These are phyloP conservation scores for Liposcelis brunnea DNA, from an alignment of 2,888 invertebrate genomes.

Conservation along the genomic window DNA sequence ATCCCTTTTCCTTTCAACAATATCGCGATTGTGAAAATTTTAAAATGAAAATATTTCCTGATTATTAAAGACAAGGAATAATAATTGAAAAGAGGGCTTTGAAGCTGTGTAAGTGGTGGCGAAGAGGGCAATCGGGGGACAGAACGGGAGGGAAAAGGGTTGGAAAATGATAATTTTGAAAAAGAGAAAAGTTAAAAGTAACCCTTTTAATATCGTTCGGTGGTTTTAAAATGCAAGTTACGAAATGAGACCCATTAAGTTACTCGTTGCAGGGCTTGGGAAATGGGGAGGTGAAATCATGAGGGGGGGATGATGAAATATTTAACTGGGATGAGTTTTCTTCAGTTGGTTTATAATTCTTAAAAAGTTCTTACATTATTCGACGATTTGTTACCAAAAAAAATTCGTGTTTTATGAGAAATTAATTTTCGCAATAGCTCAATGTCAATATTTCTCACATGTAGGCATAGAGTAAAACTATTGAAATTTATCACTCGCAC, in stretches of 20 bases:
- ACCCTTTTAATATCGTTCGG: constrained; percentile 6
- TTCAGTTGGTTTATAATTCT: too few species aligned
- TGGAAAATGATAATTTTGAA: constrained; percentile 4
- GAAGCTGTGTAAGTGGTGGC: too few species aligned
- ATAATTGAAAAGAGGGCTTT: constrained; percentile 5
- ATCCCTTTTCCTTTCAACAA: too few species aligned
- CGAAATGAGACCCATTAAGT: constrained; percentile 2
- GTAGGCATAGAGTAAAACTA: too few species aligned
- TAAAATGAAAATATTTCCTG: neutral
- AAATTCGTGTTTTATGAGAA: too few species aligned
- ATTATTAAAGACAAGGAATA: constrained; percentile 5
- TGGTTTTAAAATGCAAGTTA: constrained; percentile 2
- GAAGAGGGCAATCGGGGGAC: too few species aligned
- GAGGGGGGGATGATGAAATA: neutral
- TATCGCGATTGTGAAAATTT: neutral
- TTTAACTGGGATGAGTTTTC: too few species aligned
- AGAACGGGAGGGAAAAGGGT: neutral
- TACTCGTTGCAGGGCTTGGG: neutral
- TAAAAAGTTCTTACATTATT: too few species aligned
- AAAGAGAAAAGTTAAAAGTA: constrained; percentile 6
- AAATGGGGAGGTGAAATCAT: neutral
- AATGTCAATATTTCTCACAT: too few species aligned
- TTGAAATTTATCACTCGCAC: too few species aligned
- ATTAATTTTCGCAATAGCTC: too few species aligned
- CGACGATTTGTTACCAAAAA: too few species aligned